These are phyloP conservation scores for Sceloporus undulatus DNA, from an alignment of 2,113 vertebrate genomes.

Conservation along the genomic window DNA sequence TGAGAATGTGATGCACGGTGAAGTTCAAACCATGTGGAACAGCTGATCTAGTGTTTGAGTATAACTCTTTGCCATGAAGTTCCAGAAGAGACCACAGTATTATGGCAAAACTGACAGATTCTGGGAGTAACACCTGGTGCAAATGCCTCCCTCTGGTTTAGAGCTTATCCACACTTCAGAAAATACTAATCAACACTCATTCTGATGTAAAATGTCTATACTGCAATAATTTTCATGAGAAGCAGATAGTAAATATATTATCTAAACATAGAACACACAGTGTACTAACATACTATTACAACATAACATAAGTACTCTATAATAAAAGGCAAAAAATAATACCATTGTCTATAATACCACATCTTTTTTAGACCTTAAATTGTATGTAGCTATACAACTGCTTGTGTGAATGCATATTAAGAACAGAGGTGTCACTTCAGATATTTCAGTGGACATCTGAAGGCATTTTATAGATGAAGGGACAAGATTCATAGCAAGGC, in stretches of 20 bases:
- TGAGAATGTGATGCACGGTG: not conserved
- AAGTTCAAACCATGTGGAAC: not conserved
- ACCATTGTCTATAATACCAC: too few relatives aligned
- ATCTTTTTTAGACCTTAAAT: not conserved
- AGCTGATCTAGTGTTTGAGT: not conserved
- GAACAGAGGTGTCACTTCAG: not conserved
- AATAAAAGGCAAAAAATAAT: too few relatives aligned
- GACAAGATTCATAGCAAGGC: too few relatives aligned
- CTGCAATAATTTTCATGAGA: too few relatives aligned
- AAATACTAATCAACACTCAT: too few relatives aligned
- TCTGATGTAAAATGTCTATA: too few relatives aligned
- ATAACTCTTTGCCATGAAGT: not conserved
- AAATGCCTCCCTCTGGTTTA: not conserved
- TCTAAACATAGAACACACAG: too few relatives aligned
- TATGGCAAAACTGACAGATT: not conserved
- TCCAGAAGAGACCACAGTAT: not conserved
- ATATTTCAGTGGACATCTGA: not conserved
- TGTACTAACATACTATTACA: too few relatives aligned
- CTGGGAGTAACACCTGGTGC: not conserved
- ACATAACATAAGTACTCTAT: too few relatives aligned
- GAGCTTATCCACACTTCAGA: not conserved
- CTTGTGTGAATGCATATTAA: not conserved
- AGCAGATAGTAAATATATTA: too few relatives aligned
- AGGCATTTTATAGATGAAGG: too few relatives aligned
- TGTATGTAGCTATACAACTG: not conserved